Evolutionary conservation across 2,888 invertebrate species (phyloP), one percentile per base, ranked within the genome.

Genomic region (Pseudolycoriella hygida): DNA sequence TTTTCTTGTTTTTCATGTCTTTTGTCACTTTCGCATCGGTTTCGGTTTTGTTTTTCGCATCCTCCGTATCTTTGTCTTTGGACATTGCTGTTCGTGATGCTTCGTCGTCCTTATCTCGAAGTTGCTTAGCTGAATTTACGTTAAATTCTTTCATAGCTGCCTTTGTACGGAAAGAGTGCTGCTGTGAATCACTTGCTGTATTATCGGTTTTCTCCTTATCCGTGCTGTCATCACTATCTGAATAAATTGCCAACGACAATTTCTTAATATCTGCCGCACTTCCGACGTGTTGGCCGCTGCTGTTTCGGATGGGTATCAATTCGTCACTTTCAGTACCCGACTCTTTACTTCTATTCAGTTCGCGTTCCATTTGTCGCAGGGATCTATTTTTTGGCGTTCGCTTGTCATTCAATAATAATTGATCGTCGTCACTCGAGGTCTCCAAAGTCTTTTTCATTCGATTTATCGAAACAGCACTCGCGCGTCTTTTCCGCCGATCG

Each of bases 141-240:
- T 80, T 74, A 57, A 87, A 87, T 58, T 86, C 84, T 62, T 88
- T 88, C 62, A 86, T 79, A 10, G 86, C 82, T 14, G 81, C 85
- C 67, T 88, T 88, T 12, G 86, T 87, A 53, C 84, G 72, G 50
- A 84, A 72, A 53, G 73, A 68, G 50, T 72, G 70, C 57, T 77
- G 77, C 54, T 77, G 77, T 5, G 77, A 76, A 62, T 81, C 80
- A 56, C 74, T 78, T 1, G 73, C 70, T 31, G 74, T 73, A 54
- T 72, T 75, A 56, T 77, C 79, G 1, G 79, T 72, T 31, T 66
- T 59, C 17, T 67, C 61, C 51, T 64, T 69, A 47, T 69, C 68
- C 37, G 57, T 51, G 43, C 51, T 49, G 17, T 50, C 82, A 6
- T 25, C 25, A 52, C 82, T 83, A 53, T 88, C 86, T 0, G 88